A percentile compares a stretch with the other conserved stretches of the same genome.
phyloP scores from a whole-genome alignment of 2,113 vertebrate genomes.

The Anolis carolinensis region DNA sequence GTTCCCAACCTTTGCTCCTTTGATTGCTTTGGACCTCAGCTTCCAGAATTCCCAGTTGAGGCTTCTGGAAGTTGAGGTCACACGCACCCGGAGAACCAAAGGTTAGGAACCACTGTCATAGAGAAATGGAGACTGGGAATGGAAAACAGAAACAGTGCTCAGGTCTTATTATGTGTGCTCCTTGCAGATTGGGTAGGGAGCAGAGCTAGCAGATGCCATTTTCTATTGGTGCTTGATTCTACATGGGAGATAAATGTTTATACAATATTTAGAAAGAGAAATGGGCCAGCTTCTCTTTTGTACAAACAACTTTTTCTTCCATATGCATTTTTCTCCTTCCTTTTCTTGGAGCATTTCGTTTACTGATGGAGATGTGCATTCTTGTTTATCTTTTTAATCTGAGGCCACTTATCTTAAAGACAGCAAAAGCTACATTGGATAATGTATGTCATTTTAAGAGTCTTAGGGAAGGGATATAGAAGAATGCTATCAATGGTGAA shows the following conservation, averaged over 20 bases:
- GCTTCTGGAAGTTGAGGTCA: too few species aligned
- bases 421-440: not conserved
- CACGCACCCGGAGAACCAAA: too few species aligned
- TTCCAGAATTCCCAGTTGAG: too few species aligned
- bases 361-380: not conserved
- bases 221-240: too few species aligned
- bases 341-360: not conserved
- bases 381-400: not conserved
- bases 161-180: too few species aligned
- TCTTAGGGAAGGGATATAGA: not conserved
- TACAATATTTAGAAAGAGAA: not conserved
- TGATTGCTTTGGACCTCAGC: too few species aligned
- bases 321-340: not conserved
- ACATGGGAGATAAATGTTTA: not conserved
- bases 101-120: too few species aligned
- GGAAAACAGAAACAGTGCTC: not conserved
- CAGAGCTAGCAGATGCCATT: too few species aligned
- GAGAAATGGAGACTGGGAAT: not conserved
- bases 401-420: not conserved
- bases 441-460: not conserved
- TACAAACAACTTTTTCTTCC: not conserved
- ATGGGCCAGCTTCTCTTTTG: not conserved
- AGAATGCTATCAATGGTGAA: not conserved
- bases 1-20: too few species aligned
- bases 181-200: too few species aligned